Base-by-base conservation (phyloP, 2,888 invertebrate species). In the Drosophila greeni region DNA sequence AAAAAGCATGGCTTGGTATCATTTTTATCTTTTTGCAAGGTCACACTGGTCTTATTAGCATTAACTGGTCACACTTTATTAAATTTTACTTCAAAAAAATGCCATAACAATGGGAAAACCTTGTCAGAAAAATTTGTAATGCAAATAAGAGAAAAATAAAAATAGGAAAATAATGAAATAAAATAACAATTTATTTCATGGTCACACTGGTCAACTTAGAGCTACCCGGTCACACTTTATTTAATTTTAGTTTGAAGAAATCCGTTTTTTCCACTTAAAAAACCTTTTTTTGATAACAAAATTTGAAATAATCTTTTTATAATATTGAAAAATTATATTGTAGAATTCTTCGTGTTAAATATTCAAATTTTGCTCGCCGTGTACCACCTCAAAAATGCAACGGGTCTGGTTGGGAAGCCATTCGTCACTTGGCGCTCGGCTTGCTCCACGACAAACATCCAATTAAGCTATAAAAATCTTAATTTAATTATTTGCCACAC, bases 401-500 rank as follows among this genome's bases (percentile, higher is more conserved):
- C 66, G 33, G 56, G 39, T 34, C 29, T 51, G 64, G 33, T 23
- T 29, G 48, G 45, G 52, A 52, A 67, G 68, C 37, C 76, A 66
- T 82, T 79, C 82, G 71, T 79, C 80, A 70, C 66, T 70, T 64
- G 48, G 16, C 54, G 54, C 48, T 49, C 34, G 55, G 55, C 51
- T 26, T 18, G 55, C 66, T 51, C 57, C 39, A 47, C 79, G 78
- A 70, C 81, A 75, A 71, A 61, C 78, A 80, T 82, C 79, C 79
- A 79, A 79, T 79, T 79, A 79, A 79, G 79, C 78, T 70, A 83
- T 79, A 83, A 81, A 83, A 79, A 77, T 77, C 75, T 70, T 83
- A 83, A 79, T 81, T 83, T 83, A 79, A 79, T 81, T 79, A 81
- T 81, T 82, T 82, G 66, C 59, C 73, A 75, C 76, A 83, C 81